A percentile compares a stretch with the other conserved stretches of the same genome.
phyloP scores from a whole-genome alignment of 2,113 vertebrate species.

The human region DNA sequence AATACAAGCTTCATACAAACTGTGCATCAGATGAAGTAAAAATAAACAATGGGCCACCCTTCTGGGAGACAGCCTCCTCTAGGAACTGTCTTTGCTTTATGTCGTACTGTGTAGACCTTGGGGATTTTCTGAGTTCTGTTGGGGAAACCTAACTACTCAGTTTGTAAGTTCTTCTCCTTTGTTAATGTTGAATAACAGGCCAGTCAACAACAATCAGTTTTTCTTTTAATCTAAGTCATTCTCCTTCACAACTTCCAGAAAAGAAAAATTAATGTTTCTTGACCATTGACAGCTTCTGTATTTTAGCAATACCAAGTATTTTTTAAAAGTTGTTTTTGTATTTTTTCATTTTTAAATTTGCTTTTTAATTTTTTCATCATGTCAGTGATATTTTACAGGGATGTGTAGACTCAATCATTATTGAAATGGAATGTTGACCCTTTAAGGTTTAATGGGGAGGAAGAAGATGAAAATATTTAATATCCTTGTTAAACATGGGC shows the following conservation, averaged over 20 bases:
- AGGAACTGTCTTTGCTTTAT: neutral
- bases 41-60: neutral
- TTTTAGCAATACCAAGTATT: neutral
- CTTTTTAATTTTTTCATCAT: neutral
- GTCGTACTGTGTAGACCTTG: neutral
- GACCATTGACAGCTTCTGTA: neutral
- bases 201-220: neutral
- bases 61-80: neutral
- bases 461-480: neutral
- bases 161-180: neutral
- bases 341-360: neutral
- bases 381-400: neutral
- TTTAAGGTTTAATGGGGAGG: neutral
- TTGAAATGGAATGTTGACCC: neutral
- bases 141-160: neutral
- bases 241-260: neutral
- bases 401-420: neutral
- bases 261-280: neutral
- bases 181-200: neutral
- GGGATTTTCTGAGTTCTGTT: neutral
- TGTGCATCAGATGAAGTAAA: neutral
- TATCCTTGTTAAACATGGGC: neutral
- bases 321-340: neutral
- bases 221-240: neutral
- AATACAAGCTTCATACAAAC: neutral